These are phyloP conservation scores for Mareca penelope DNA, from an alignment of 2,797 vertebrate genomes.

Conservation along the genomic window DNA sequence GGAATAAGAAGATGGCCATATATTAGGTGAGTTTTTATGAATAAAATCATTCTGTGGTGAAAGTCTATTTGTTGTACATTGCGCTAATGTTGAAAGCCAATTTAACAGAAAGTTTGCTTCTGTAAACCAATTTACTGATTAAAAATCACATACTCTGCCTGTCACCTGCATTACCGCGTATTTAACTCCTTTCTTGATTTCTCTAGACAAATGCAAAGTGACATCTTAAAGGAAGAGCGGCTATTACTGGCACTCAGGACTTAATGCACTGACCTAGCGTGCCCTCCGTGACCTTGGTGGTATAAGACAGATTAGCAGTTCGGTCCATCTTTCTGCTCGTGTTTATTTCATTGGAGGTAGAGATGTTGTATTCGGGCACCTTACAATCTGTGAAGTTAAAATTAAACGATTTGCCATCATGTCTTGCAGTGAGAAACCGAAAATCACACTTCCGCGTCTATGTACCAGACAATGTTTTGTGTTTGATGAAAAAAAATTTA, in stretches of 20 bases:
- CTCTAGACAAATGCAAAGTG: conserved; percentile 64
- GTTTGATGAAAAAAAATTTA: conserved; percentile 50
- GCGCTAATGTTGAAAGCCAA: neutral
- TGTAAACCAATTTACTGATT: conserved; percentile 37
- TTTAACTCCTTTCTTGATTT: conserved; percentile 19
- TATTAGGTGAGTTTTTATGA: neutral
- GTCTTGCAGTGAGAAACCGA: conserved; percentile 71
- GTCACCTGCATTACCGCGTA: neutral
- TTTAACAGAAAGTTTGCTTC: conserved; percentile 4
- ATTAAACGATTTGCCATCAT: conserved; percentile 69
- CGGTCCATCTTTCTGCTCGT: conserved; percentile 48
- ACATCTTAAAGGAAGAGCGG: conserved; percentile 48
- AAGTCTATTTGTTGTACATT: rapidly evolving
- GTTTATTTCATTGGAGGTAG: conserved; percentile 63
- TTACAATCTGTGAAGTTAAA: conserved; percentile 71
- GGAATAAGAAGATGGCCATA: neutral
- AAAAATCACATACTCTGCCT: neutral
- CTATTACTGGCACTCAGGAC: conserved; percentile 50
- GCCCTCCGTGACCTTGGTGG: conserved; percentile 67
- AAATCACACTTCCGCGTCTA: conserved; percentile 57
- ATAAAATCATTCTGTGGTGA: neutral
- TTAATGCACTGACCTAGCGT: conserved; percentile 41
- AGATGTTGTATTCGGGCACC: conserved; percentile 68
- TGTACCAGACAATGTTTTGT: conserved; percentile 69
- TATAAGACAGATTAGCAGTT: conserved; percentile 51